phyloP scores from a whole-genome alignment of 2,888 invertebrate species.

The Cephonodes hylas region DNA sequence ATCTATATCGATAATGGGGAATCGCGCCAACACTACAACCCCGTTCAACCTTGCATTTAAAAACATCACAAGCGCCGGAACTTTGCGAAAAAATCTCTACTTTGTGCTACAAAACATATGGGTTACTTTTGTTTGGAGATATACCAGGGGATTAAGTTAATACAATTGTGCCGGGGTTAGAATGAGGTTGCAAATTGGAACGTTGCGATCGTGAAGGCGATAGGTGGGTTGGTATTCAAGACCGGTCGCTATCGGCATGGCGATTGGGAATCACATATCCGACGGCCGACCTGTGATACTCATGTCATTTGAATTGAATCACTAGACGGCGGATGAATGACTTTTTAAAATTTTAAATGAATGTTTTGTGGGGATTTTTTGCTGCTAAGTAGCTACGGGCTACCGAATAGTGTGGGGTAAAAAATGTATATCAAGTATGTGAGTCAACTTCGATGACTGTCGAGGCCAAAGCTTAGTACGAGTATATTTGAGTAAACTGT shows the following conservation, averaged over 20 bases:
- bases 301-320: constrained; percentile 61
- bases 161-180: constrained; percentile 45
- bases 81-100: neutral
- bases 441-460: too few species aligned
- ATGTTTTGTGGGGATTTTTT: constrained; percentile 14
- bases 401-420: too few species aligned
- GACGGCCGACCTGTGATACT: constrained; percentile 53
- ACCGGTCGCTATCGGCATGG: constrained; percentile 51
- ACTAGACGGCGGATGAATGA: constrained; percentile 47
- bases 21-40: constrained; percentile 58
- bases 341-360: constrained; percentile 39
- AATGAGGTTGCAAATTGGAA: constrained; percentile 54
- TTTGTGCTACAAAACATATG: neutral
- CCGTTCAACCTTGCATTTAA: constrained; percentile 6
- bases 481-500: too few species aligned
- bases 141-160: constrained; percentile 19
- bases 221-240: constrained; percentile 55
- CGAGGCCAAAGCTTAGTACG: too few species aligned
- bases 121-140: neutral
- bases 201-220: constrained; percentile 45
- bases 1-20: constrained; percentile 65
- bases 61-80: neutral
- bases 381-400: too few species aligned
- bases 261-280: constrained; percentile 56
- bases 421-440: too few species aligned